These are phyloP conservation scores for Ormyrus rosae DNA, from an alignment of 2,888 invertebrate genomes.

Conservation along the genomic window DNA sequence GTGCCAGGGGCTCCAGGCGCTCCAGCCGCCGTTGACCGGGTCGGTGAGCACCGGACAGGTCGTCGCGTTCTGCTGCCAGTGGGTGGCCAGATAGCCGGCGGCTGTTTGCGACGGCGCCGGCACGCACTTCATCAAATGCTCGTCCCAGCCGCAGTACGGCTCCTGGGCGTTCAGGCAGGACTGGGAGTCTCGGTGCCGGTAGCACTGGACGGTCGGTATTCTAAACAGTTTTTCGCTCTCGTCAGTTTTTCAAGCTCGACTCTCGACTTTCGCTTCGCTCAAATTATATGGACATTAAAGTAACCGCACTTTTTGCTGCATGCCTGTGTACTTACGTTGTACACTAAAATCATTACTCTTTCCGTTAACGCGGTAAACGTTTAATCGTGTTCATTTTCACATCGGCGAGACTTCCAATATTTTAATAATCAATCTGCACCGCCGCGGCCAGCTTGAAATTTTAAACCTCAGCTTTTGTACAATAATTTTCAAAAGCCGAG, in stretches of 20 bases:
- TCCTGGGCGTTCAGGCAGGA: slow-evolving; percentile 91
- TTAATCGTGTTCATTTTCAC: too few species aligned
- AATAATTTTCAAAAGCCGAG: too few species aligned
- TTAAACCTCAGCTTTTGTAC: too few species aligned
- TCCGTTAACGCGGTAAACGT: too few species aligned
- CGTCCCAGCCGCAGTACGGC: slow-evolving; percentile 97
- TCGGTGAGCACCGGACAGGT: slow-evolving; percentile 83
- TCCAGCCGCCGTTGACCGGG: slow-evolving; percentile 90
- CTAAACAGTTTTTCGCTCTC: slow-evolving; percentile 70
- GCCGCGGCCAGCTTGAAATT: too few species aligned
- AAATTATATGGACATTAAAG: neutral
- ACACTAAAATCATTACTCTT: too few species aligned
- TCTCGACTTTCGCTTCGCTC: neutral
- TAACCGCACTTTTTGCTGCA: neutral
- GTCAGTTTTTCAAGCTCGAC: neutral
- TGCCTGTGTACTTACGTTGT: too few species aligned
- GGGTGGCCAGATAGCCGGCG: slow-evolving; percentile 77
- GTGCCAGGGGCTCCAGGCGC: slow-evolving; percentile 90
- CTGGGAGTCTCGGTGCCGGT: slow-evolving; percentile 82
- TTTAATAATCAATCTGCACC: too few species aligned
- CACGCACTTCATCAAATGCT: slow-evolving; percentile 84
- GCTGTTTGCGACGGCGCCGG: slow-evolving; percentile 81
- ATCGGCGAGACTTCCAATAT: too few species aligned
- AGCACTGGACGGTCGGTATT: slow-evolving; percentile 87
- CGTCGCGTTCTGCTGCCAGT: slow-evolving; percentile 86